These are phyloP conservation scores for Barypeithes pellucidus DNA, from an alignment of 2,888 invertebrate species.

Conservation along the genomic window DNA sequence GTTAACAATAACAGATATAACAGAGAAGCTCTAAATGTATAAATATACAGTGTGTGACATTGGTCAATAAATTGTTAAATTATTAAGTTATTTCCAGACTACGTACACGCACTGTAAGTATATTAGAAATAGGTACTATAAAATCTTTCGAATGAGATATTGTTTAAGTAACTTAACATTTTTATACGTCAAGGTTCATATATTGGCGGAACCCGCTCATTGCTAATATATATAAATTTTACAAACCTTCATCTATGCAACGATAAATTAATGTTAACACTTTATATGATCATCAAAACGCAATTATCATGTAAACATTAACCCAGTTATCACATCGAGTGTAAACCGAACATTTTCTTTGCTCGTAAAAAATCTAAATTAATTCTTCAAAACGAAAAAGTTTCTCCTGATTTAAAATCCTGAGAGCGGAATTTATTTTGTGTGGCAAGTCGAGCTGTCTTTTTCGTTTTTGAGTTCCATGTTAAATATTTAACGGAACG, in stretches of 20 bases:
- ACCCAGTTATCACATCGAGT: slow-evolving; percentile 35
- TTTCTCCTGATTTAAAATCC: slow-evolving; percentile 24
- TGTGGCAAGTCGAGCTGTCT: slow-evolving; percentile 34
- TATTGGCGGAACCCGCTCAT: too few relatives aligned
- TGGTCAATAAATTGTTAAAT: too few relatives aligned
- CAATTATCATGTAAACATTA: slow-evolving; percentile 11
- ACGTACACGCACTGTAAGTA: too few relatives aligned
- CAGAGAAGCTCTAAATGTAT: too few relatives aligned
- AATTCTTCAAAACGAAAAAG: slow-evolving; percentile 12
- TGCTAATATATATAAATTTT: neutral
- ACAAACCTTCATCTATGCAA: neutral
- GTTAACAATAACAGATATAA: too few relatives aligned
- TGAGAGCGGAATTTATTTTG: slow-evolving; percentile 27
- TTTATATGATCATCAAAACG: neutral
- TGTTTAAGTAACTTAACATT: too few relatives aligned
- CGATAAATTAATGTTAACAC: slow-evolving; percentile 8
- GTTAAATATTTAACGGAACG: slow-evolving; percentile 43
- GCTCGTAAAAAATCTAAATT: slow-evolving; percentile 22
- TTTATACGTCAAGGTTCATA: too few relatives aligned
- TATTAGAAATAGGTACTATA: too few relatives aligned
- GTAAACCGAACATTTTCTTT: slow-evolving; percentile 21
- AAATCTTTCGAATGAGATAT: too few relatives aligned
- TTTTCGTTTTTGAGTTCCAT: slow-evolving; percentile 34
- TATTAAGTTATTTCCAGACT: too few relatives aligned
- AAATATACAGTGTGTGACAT: too few relatives aligned